Evolutionary conservation across 2,888 invertebrate species (phyloP).

Genomic region (Cheilosia pagana): DNA sequence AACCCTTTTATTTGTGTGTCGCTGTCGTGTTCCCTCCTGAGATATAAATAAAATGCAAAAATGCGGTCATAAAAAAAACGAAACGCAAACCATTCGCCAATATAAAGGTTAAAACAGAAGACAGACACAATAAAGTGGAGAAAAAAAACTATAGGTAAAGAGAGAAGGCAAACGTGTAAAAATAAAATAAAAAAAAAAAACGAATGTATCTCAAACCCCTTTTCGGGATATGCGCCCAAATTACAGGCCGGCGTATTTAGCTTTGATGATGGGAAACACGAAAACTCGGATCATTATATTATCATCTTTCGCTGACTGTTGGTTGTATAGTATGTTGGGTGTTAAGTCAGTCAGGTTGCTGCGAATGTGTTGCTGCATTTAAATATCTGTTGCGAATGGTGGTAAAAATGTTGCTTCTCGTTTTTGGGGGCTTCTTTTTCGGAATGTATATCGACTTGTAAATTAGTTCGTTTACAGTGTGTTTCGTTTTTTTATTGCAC

Average conservation of each 20-base stretch:
- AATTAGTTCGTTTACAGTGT: constrained; percentile 66
- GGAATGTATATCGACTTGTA: constrained; percentile 66
- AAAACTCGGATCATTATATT: constrained; percentile 79
- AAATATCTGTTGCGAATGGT: constrained; percentile 43
- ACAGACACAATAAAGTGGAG: constrained; percentile 72
- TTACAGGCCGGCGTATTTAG: constrained; percentile 84
- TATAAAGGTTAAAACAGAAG: constrained; percentile 69
- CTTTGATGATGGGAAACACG: constrained; percentile 83
- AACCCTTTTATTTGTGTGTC: constrained; percentile 26
- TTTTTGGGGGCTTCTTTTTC: constrained; percentile 40
- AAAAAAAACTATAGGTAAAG: constrained; percentile 35
- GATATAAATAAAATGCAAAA: constrained; percentile 33
- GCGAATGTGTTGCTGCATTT: constrained; percentile 67
- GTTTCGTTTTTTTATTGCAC: constrained; percentile 58
- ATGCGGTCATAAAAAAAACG: constrained; percentile 38
- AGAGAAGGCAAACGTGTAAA: constrained; percentile 25
- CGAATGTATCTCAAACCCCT: constrained; percentile 76
- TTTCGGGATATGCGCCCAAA: constrained; percentile 82
- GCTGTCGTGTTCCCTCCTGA: constrained; percentile 9
- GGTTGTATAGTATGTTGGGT: constrained; percentile 69
- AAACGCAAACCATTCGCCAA: constrained; percentile 37
- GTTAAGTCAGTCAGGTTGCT: constrained; percentile 70
- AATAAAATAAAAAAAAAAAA: constrained; percentile 8
- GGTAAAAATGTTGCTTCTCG: constrained; percentile 30
- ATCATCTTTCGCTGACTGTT: constrained; percentile 72